Percentiles rank a stretch among this genome's conserved stretches.
Conservation (phyloP, 2,797 vertebrate genomes). For the Hafferia zeledoni region DNA sequence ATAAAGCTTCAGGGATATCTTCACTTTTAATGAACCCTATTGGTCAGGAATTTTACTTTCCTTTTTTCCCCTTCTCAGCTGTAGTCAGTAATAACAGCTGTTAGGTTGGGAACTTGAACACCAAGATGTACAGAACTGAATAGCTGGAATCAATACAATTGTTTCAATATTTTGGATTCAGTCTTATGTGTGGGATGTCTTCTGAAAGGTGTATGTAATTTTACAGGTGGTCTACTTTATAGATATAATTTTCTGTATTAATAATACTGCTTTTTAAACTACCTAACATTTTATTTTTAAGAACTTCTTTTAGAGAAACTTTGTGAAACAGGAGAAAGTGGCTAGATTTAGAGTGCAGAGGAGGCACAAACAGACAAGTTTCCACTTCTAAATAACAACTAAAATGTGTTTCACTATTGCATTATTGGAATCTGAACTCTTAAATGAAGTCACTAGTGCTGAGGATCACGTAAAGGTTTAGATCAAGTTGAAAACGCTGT, state of each 20-base stretch:
- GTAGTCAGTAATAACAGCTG: neutral
- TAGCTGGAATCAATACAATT: conserved; percentile 14
- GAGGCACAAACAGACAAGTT: neutral
- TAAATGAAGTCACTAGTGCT: neutral
- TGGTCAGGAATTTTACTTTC: neutral
- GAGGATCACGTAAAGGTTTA: neutral
- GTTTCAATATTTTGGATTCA: conserved; percentile 10
- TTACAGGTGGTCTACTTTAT: neutral
- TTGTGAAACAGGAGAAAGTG: neutral
- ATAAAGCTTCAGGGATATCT: neutral
- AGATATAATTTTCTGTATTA: neutral
- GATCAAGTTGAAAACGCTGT: neutral
- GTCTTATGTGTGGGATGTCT: neutral
- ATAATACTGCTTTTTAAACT: neutral
- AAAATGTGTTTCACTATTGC: neutral
- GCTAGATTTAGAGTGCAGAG: neutral
- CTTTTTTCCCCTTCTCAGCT: neutral
- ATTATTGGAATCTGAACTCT: neutral
- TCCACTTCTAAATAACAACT: neutral
- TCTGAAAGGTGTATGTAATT: neutral
- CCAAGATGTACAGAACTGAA: neutral
- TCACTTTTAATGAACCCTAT: neutral
- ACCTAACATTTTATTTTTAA: neutral
- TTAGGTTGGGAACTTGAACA: neutral
- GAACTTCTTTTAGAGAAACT: neutral